A percentile compares a stretch with the other conserved stretches of the same genome.
Evolutionary conservation across 2,888 invertebrate genomes (phyloP).

Genomic region (Cosmia trapezina): DNA sequence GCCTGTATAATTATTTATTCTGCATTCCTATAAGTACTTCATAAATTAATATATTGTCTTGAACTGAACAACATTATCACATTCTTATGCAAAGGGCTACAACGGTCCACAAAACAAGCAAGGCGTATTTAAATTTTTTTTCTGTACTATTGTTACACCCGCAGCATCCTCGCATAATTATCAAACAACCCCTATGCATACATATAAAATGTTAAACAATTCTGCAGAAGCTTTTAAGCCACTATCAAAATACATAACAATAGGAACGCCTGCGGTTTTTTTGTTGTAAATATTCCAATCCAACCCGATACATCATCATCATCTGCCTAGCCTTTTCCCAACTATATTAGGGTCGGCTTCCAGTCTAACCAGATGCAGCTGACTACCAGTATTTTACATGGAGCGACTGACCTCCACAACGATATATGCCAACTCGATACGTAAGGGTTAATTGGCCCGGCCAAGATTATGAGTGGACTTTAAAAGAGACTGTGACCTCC

Average conservation of each 20-base stretch:
- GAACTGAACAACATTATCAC: conserved; percentile 10
- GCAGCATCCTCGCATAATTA: conserved; percentile 18
- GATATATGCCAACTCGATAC: not conserved
- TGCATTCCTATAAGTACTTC: conserved; percentile 28
- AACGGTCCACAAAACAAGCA: not conserved
- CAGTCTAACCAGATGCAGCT: too few relatives aligned
- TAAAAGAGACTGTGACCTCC: not conserved
- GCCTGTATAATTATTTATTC: conserved; percentile 6
- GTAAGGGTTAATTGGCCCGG: not conserved
- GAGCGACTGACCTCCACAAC: too few relatives aligned
- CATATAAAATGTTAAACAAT: not conserved
- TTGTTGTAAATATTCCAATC: not conserved
- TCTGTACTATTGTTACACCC: conserved; percentile 34
- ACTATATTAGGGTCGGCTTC: too few relatives aligned
- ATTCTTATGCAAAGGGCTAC: conserved; percentile 30
- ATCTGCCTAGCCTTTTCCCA: too few relatives aligned
- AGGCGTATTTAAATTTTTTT: not conserved
- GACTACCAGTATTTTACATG: too few relatives aligned
- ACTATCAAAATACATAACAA: not conserved
- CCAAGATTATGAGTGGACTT: not conserved
- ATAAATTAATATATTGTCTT: conserved; percentile 16
- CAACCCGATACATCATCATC: not conserved
- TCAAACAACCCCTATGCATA: conserved; percentile 42
- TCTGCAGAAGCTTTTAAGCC: not conserved
- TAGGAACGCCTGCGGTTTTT: not conserved